Evolutionary conservation across 2,888 invertebrate genomes (phyloP), one percentile per base, ranked within the genome.

Genomic region (Malachius bipustulatus): DNA sequence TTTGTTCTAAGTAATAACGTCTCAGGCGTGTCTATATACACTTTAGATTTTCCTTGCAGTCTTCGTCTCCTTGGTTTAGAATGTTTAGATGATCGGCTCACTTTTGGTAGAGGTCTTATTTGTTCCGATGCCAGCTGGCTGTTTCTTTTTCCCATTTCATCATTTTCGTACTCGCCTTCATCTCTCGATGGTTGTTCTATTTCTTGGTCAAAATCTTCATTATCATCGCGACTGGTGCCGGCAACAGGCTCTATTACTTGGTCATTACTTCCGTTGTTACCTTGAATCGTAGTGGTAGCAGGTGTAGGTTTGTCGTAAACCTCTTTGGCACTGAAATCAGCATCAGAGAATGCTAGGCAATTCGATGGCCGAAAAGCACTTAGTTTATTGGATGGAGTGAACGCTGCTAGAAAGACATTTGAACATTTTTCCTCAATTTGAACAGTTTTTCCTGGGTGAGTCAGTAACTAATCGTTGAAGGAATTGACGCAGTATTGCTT

Each of bases 371-470:
- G 9, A 19, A 51, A 50, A 9, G 39, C 41, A 19, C 24, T 19
- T 19, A 19, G 6, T 19, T 8, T 19, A n/a, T 19, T 19, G 24
- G n/a, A 19, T 19, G 24, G 24, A 19, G 24, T 19, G 24, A 19
- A 19, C 6, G 24, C 24, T 19, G 24, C 24, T 19, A 19, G n/a
- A 19, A 19, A 19, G n/a, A 19, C 24, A n/a, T 8, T 6, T 19
- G 6, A 19, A n/a, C 24, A 19, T 6, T n/a, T 6, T 6, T 19
- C 24, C 24, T n/a, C 24, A 6, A 19, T 45, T 10, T 46, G 47
- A 6, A 49, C 36, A 4, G 42, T 41, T 42, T 45, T 47, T 8
- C 54, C 52, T 26, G 53, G 50, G 41, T 56, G 44, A 12, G 38
- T 40, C 24, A 19, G 24, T 19, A 19, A 19, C 24, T n/a, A 56